Percentiles rank a stretch among this genome's conserved stretches.
These are phyloP conservation scores for Heliconius charithonia DNA, from an alignment of 2,888 invertebrate species.

Conservation along the genomic window DNA sequence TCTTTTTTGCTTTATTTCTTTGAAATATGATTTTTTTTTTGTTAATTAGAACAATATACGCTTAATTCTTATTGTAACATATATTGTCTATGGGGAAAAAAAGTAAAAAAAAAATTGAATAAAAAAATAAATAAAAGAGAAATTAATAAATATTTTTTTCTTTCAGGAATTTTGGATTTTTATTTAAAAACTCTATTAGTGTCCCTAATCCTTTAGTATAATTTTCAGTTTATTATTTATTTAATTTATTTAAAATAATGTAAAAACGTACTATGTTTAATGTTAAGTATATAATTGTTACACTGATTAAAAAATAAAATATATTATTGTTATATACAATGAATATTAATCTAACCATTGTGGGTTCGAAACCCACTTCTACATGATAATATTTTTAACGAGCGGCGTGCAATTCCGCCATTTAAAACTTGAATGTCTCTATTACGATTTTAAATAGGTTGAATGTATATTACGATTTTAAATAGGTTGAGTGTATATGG, in stretches of 20 bases:
- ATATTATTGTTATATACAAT: no score
- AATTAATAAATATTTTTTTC: conserved; percentile 58
- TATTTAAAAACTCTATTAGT: conserved; percentile 49
- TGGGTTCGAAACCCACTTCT: neutral
- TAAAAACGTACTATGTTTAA: neutral
- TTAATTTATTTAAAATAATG: neutral
- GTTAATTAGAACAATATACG: neutral
- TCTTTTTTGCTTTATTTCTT: neutral
- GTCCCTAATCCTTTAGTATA: conserved; percentile 9
- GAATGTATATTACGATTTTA: no score
- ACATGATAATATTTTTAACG: neutral
- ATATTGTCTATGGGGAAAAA: conserved; percentile 20
- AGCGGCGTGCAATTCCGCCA: neutral
- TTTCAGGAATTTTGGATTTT: conserved; percentile 67
- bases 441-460: neutral
- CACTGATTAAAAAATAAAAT: no score
- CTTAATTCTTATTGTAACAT: conserved; percentile 16
- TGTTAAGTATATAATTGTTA: neutral
- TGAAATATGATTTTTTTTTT: neutral
- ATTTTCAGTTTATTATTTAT: neutral
- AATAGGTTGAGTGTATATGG: no score
- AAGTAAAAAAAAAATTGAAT: conserved; percentile 46
- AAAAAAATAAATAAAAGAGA: conserved; percentile 47
- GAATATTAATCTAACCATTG: neutral
- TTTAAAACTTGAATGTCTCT: neutral